phyloP scores from a whole-genome alignment of 2,888 invertebrate species.

The Erebia epiphron region DNA sequence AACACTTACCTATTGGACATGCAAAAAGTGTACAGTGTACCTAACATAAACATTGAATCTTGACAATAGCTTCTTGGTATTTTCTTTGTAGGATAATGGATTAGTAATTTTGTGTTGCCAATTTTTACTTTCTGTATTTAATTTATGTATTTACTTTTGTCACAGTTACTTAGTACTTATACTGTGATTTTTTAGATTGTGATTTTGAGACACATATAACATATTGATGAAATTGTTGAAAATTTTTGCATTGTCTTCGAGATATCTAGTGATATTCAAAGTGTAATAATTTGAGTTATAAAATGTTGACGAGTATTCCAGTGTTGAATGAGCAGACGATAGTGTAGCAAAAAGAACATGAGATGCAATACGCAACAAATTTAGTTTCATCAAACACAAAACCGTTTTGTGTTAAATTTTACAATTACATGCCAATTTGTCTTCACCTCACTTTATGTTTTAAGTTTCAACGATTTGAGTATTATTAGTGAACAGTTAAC shows the following conservation, averaged over 20 bases:
- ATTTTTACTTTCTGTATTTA: not conserved
- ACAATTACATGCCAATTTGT: conserved; percentile 22
- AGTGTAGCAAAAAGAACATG: conserved; percentile 8
- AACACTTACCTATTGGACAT: too few relatives aligned
- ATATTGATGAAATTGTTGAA: not conserved
- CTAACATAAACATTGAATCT: not conserved
- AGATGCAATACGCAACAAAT: conserved; percentile 13
- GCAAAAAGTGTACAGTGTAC: too few relatives aligned
- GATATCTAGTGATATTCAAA: not conserved
- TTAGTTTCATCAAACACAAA: conserved; percentile 17
- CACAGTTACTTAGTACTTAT: not conserved
- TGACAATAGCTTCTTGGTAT: too few relatives aligned
- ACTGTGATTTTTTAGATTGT: too few relatives aligned
- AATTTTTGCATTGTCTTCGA: too few relatives aligned
- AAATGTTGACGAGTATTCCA: not conserved
- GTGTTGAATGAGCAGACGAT: conserved; percentile 1
- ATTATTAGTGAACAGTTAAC: conserved; percentile 21
- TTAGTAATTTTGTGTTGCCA: not conserved
- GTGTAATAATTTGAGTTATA: not conserved
- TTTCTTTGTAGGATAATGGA: too few relatives aligned
- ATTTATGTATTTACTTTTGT: not conserved
- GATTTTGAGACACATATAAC: not conserved
- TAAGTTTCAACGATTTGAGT: not conserved
- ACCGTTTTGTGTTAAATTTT: conserved; percentile 3
- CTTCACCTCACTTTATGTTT: conserved; percentile 2